Evolutionary conservation across 2,888 invertebrate species (phyloP).

Genomic region (Sminthurides aquaticus): DNA sequence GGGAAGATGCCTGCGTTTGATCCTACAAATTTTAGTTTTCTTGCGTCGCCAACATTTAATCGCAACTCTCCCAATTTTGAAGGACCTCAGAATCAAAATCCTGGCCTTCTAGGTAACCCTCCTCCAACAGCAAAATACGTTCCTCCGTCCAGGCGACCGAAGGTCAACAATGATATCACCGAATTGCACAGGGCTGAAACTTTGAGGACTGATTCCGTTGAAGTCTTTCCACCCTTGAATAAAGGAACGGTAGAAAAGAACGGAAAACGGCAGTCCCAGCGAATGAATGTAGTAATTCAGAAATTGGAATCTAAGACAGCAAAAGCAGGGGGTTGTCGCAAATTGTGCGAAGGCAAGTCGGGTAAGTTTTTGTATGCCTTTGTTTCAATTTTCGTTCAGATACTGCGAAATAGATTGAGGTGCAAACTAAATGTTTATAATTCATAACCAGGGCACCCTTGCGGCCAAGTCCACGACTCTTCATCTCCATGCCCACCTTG

Average conservation of each 20-base stretch:
- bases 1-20: too few species aligned
- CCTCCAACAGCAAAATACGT: too few species aligned
- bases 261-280: neutral
- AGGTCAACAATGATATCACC: neutral
- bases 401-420: too few species aligned
- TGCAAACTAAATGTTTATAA: too few species aligned
- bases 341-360: neutral
- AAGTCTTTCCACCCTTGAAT: neutral
- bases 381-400: too few species aligned
- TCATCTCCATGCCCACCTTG: slow-evolving; percentile 6
- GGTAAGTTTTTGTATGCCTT: too few species aligned
- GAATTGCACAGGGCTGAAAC: neutral
- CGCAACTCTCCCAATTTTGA: too few species aligned
- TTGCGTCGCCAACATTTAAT: too few species aligned
- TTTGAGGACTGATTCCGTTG: neutral
- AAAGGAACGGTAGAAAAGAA: neutral
- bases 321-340: neutral
- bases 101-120: too few species aligned
- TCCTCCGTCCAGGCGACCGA: neutral
- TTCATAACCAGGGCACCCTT: too few species aligned
- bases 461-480: neutral
- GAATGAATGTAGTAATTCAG: neutral
- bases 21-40: too few species aligned
- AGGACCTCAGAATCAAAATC: too few species aligned
- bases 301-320: neutral